A percentile compares a stretch with the other conserved stretches of the same genome.
phyloP scores from a whole-genome alignment of 2,797 vertebrate species.

The Neostethus bicornis region DNA sequence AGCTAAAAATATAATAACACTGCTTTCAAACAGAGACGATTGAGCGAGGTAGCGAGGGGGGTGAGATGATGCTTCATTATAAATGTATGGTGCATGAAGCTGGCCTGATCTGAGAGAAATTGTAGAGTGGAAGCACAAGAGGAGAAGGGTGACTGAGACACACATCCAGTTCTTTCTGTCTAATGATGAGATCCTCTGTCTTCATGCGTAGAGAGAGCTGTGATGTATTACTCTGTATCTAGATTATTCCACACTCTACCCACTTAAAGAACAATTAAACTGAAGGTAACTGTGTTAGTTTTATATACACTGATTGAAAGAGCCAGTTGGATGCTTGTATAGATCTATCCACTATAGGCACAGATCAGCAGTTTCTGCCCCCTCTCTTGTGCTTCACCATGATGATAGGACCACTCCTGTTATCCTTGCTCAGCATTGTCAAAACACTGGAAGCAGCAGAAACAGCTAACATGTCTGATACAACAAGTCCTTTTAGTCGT shows the following conservation, averaged over 20 bases:
- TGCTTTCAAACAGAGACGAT: conserved; percentile 23
- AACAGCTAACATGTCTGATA: conserved; percentile 1
- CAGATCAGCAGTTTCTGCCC: not conserved
- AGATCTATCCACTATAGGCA: conserved; percentile 5
- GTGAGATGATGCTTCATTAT: conserved; percentile 42
- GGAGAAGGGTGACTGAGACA: conserved; percentile 23
- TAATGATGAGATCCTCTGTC: conserved; percentile 20
- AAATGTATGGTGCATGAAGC: conserved; percentile 41
- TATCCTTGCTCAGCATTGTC: not conserved
- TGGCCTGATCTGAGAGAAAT: conserved; percentile 23
- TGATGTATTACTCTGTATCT: not conserved
- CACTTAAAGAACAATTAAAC: conserved; percentile 7
- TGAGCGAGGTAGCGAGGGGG: conserved; percentile 14
- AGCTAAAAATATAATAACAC: conserved; percentile 32
- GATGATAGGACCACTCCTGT: not conserved
- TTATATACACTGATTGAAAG: conserved; percentile 7
- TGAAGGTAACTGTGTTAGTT: conserved; percentile 5
- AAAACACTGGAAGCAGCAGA: conserved; percentile 5
- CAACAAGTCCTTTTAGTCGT: not conserved
- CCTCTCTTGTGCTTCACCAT: not conserved
- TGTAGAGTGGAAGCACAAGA: conserved; percentile 15
- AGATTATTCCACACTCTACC: not conserved
- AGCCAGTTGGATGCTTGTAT: not conserved
- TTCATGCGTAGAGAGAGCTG: conserved; percentile 6
- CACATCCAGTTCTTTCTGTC: conserved; percentile 16